phyloP scores from a whole-genome alignment of 2,113 vertebrate genomes.

The Aegithalos caudatus region DNA sequence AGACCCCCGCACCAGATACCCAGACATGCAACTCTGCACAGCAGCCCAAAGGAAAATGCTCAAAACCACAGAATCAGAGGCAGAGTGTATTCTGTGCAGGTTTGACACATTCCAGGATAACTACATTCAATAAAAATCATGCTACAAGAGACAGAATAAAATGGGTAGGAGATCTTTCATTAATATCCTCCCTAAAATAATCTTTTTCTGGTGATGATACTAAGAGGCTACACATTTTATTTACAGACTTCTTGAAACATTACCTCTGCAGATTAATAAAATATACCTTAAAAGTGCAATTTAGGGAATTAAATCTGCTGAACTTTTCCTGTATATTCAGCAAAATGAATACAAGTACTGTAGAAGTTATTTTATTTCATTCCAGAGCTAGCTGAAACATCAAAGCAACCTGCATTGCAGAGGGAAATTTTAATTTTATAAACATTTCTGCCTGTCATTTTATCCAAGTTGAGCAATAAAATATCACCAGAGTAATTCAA shows the following conservation, averaged over 20 bases:
- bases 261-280: constrained; percentile 40
- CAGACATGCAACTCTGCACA: background rate
- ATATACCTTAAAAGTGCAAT: constrained; percentile 29
- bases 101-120: background rate
- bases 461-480: constrained; percentile 52
- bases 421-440: constrained; percentile 59
- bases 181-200: background rate
- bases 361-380: constrained; percentile 51
- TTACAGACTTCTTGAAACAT: constrained; percentile 25
- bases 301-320: constrained; percentile 41
- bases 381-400: constrained; percentile 22
- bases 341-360: constrained; percentile 32
- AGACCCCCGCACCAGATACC: background rate
- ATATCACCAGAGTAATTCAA: constrained; percentile 49
- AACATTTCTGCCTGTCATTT: constrained; percentile 65
- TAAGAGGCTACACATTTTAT: constrained; percentile 28
- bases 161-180: background rate
- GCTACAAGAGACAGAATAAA: background rate
- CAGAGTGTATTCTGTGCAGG: background rate
- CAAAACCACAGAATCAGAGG: background rate
- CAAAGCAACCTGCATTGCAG: constrained; percentile 52
- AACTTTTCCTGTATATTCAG: constrained; percentile 56
- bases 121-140: background rate
- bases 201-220: constrained; percentile 15
- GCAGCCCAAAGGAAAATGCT: background rate